Base-by-base conservation (phyloP, 2,797 vertebrate genomes). In the Aselliscus stoliczkanus region DNA sequence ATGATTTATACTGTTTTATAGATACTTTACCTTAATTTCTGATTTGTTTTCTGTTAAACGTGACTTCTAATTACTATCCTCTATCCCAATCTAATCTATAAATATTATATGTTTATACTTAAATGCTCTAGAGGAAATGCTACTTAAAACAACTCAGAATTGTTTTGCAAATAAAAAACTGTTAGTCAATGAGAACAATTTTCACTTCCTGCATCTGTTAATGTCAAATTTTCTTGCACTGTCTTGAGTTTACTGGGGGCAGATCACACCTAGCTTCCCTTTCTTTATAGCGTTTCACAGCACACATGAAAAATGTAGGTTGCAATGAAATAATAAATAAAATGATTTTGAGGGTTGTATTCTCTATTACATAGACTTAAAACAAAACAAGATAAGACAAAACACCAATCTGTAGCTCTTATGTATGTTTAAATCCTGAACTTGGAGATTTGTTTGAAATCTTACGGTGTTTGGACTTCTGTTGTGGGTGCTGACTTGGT, bases 241-340 rank as follows among this genome's bases (percentile, higher is more conserved):
- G 1, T 42, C 31, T 95, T 88, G 54, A 4, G 23, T 44, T 94
- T 75, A 80, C 37, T 65, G 64, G 52, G 54, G 56, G 20, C 21
- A 83, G 62, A 70, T 64, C 47, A 77, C 77, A 79, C 2, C 12
- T 70, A 80, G 27, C 9, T 89, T 23, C 60, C 91, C 25, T 93
- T 76, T 64, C 18, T 94, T 82, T 83, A 62, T 60, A 94, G 75
- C 86, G 50, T 80, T 97, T 86, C 95, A 84, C 18, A 82, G 93
- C 64, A 82, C n/a, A 70, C 65, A 87, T 62, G 17, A 94, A 89
- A 96, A 97, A 93, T 79, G 39, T 84, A 80, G 87, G 65, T n/a
- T 93, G 95, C 85, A n/a, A 84, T 85, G 11, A 81, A 96, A 97
- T 95, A 98, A 96, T 80, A 85, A 95, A 92, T 1, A 1, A 15